These are phyloP conservation scores for Germaria angustata DNA, from an alignment of 2,888 invertebrate species.

Conservation along the genomic window DNA sequence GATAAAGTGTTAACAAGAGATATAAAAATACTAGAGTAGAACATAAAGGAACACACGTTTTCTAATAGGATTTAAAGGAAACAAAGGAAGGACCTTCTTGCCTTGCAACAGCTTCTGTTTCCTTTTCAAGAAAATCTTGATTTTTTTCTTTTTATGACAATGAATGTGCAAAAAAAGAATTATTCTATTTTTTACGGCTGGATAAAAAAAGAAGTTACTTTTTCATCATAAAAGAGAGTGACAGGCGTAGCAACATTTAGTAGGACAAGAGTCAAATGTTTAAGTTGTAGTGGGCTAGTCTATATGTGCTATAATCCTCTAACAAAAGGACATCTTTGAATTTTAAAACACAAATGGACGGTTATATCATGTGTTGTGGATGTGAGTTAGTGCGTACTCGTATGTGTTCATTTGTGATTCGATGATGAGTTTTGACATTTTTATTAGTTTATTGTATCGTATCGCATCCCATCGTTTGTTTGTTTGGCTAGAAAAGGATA, in stretches of 20 bases:
- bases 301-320: constrained; percentile 49
- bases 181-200: constrained; percentile 28
- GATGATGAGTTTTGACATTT: constrained; percentile 75
- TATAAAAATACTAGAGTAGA: constrained; percentile 41
- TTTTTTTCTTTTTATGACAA: constrained; percentile 55
- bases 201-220: constrained; percentile 26
- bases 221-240: constrained; percentile 53
- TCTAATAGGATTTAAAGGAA: constrained; percentile 69
- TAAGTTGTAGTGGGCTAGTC: background rate
- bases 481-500: constrained; percentile 52
- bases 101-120: constrained; percentile 1
- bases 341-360: constrained; percentile 67
- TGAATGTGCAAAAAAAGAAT: constrained; percentile 67
- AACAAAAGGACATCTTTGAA: constrained; percentile 58
- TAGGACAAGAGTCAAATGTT: background rate
- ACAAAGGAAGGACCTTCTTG: constrained; percentile 35
- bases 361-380: background rate
- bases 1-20: constrained; percentile 64
- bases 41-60: constrained; percentile 68
- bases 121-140: constrained; percentile 53
- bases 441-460: constrained; percentile 76
- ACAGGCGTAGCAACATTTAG: constrained; percentile 57
- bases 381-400: constrained; percentile 51
- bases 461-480: background rate
- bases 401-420: constrained; percentile 29